Conservation (phyloP, 1,140 invertebrate species). For the Phocides pigmalion region DNA sequence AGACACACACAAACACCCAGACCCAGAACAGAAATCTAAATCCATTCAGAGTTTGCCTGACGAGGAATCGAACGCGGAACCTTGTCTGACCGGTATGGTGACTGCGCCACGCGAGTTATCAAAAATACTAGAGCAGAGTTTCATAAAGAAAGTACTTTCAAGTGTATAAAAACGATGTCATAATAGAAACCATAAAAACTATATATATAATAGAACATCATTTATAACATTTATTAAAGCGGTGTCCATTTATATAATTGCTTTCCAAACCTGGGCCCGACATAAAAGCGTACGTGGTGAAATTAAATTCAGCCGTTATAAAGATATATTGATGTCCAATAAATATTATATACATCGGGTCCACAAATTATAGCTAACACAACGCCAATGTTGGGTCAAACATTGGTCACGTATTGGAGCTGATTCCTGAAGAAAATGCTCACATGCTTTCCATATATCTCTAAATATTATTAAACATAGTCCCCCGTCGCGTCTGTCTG, state of each 20-base stretch:
- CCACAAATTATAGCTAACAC: background rate
- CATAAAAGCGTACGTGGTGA: constrained; percentile 18
- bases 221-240: constrained; percentile 21
- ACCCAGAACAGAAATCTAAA: too few species aligned
- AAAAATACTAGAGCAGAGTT: background rate
- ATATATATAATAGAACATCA: constrained; percentile 11
- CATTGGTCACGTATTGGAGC: background rate
- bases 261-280: constrained; percentile 16
- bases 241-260: constrained; percentile 31
- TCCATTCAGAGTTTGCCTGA: too few species aligned
- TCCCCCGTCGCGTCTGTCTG: too few species aligned
- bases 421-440: too few species aligned
- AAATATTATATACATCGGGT: constrained; percentile 4
- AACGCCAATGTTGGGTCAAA: background rate
- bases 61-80: too few species aligned
- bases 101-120: too few species aligned
- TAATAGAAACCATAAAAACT: background rate
- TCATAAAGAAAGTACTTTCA: background rate
- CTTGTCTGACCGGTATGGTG: too few species aligned
- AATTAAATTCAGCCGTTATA: constrained; percentile 26
- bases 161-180: background rate
- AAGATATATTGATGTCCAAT: constrained; percentile 24
- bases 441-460: too few species aligned
- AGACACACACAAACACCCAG: too few species aligned
- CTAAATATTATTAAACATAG: too few species aligned